phyloP scores from a whole-genome alignment of 2,888 invertebrate genomes.

The Perizoma affinitatum region DNA sequence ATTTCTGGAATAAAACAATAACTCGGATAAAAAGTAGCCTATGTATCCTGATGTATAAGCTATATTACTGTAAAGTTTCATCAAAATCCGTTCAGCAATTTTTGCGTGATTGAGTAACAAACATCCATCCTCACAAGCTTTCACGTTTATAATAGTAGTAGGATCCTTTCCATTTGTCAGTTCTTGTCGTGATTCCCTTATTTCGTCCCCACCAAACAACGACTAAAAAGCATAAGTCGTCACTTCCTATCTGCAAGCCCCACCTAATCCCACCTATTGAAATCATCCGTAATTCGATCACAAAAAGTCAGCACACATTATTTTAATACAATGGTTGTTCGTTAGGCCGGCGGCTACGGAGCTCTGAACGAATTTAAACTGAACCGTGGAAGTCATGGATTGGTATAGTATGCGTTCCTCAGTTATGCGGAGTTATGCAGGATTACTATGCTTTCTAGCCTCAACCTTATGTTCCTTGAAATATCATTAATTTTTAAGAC shows the following conservation, averaged over 20 bases:
- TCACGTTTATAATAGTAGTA: no score
- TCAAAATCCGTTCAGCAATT: no score
- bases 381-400: slow-evolving; percentile 5
- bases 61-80: no score
- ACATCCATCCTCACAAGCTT: no score
- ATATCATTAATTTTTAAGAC: no score
- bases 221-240: slow-evolving; percentile 24
- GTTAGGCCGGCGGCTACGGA: slow-evolving; percentile 63
- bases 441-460: background rate
- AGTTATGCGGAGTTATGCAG: slow-evolving; percentile 13
- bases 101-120: no score
- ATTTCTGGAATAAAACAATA: no score
- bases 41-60: no score
- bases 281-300: slow-evolving; percentile 55
- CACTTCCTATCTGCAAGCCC: slow-evolving; percentile 38
- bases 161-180: no score
- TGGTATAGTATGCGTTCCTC: background rate
- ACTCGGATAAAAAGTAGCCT: no score
- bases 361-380: slow-evolving; percentile 11
- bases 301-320: slow-evolving; percentile 80
- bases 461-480: no score
- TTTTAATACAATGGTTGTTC: slow-evolving; percentile 83
- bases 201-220: slow-evolving; percentile 9
- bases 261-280: slow-evolving; percentile 50
- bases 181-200: background rate